Evolutionary conservation across 2,113 vertebrate species (phyloP).

Genomic region (Sinocyclocheilus anshuiensis): DNA sequence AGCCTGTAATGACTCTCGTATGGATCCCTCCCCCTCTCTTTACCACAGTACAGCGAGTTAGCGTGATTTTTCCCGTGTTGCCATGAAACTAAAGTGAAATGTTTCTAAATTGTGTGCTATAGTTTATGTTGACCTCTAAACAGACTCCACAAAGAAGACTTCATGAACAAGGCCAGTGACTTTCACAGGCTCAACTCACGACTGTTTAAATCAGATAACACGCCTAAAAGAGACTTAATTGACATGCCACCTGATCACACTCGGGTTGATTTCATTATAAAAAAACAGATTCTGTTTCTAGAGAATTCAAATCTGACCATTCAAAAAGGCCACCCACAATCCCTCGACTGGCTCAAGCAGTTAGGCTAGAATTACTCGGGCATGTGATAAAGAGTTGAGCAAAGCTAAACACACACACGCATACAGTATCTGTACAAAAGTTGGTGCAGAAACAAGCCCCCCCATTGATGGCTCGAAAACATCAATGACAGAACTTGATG

Average conservation of each 20-base stretch:
- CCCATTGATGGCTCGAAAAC: background rate
- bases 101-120: constrained; percentile 8
- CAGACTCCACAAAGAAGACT: constrained; percentile 3
- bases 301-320: constrained; percentile 12
- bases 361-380: constrained; percentile 29
- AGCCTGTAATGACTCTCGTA: constrained; percentile 34
- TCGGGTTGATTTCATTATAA: constrained; percentile 25
- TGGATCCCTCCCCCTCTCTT: constrained; percentile 30
- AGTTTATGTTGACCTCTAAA: constrained; percentile 16
- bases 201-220: constrained; percentile 34
- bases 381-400: constrained; percentile 10
- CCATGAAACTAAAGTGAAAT: background rate
- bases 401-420: background rate
- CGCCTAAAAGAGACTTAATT: constrained; percentile 5
- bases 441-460: background rate
- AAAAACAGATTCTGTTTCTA: constrained; percentile 14
- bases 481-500: constrained; percentile 10
- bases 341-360: constrained; percentile 7
- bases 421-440: background rate
- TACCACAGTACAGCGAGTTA: constrained; percentile 1
- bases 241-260: constrained; percentile 30
- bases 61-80: background rate
- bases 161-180: constrained; percentile 1
- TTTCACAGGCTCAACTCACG: constrained; percentile 29
- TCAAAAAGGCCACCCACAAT: constrained; percentile 43